Conservation (phyloP, 2,888 invertebrate genomes). For the Pasiphila rectangulata region DNA sequence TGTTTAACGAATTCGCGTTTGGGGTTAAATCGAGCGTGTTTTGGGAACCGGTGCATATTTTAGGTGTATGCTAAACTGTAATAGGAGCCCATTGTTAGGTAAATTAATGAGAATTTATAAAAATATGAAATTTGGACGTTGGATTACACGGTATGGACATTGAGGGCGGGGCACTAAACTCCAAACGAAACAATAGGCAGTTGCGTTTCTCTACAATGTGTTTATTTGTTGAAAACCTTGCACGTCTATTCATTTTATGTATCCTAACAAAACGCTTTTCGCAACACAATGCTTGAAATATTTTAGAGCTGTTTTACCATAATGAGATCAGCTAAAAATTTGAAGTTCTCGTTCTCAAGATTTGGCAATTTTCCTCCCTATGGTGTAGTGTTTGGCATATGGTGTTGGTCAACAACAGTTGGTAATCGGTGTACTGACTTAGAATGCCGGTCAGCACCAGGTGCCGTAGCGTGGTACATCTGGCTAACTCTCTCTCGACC, state of each 20-base stretch:
- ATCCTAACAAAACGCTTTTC: neutral
- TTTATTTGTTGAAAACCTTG: neutral
- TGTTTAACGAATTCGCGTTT: slow-evolving; percentile 81
- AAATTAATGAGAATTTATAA: slow-evolving; percentile 65
- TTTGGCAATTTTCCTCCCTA: neutral
- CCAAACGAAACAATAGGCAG: slow-evolving; percentile 30
- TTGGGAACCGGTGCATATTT: slow-evolving; percentile 64
- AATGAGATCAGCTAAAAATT: too few species aligned
- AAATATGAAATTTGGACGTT: slow-evolving; percentile 41
- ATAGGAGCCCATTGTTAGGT: slow-evolving; percentile 62
- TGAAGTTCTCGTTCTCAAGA: too few species aligned
- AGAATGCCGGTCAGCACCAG: slow-evolving; percentile 67
- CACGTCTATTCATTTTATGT: neutral
- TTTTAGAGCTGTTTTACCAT: neutral
- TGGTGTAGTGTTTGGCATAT: slow-evolving; percentile 60
- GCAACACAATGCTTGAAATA: neutral
- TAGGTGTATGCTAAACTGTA: slow-evolving; percentile 68
- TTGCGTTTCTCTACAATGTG: slow-evolving; percentile 22
- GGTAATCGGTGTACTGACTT: slow-evolving; percentile 73
- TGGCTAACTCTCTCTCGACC: slow-evolving; percentile 55
- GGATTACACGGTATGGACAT: slow-evolving; percentile 38
- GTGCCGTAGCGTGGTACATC: slow-evolving; percentile 49
- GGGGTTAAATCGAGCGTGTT: slow-evolving; percentile 76
- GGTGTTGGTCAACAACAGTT: slow-evolving; percentile 61
- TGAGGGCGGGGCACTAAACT: slow-evolving; percentile 23